phyloP scores from a whole-genome alignment of 2,113 vertebrate species.

The Oryzias javanicus region DNA sequence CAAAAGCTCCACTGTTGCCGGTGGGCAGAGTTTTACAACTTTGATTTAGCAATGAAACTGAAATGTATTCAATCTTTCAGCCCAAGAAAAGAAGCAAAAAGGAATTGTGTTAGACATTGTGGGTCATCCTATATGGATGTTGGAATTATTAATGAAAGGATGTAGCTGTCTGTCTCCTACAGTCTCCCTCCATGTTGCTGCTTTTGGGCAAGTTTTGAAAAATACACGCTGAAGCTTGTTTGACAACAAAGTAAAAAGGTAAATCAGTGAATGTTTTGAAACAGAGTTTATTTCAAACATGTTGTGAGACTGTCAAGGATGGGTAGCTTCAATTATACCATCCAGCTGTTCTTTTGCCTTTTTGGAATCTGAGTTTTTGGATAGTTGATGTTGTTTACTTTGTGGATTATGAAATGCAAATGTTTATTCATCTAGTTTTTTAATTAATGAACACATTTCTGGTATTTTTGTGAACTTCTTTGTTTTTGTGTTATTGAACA shows the following conservation, averaged over 20 bases:
- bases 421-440: too few relatives aligned
- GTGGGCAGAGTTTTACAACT: conserved; percentile 13
- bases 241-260: neutral
- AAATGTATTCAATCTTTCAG: too few relatives aligned
- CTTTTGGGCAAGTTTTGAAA: neutral
- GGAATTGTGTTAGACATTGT: neutral
- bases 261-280: neutral
- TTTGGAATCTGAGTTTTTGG: neutral
- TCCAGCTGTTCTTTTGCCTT: neutral
- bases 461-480: too few relatives aligned
- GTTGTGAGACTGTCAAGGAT: neutral
- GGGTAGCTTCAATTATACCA: neutral
- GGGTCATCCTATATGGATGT: neutral
- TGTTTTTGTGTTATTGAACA: too few relatives aligned
- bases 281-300: neutral
- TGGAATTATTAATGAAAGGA: neutral
- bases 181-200: neutral
- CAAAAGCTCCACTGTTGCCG: conserved; percentile 61
- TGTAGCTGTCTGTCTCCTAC: neutral
- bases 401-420: too few relatives aligned
- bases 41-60: too few relatives aligned
- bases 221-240: neutral
- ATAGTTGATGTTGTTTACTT: neutral
- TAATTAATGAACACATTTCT: too few relatives aligned
- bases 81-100: too few relatives aligned